Conservation (phyloP, 2,113 vertebrate species). For the Dryoscopus gambensis region DNA sequence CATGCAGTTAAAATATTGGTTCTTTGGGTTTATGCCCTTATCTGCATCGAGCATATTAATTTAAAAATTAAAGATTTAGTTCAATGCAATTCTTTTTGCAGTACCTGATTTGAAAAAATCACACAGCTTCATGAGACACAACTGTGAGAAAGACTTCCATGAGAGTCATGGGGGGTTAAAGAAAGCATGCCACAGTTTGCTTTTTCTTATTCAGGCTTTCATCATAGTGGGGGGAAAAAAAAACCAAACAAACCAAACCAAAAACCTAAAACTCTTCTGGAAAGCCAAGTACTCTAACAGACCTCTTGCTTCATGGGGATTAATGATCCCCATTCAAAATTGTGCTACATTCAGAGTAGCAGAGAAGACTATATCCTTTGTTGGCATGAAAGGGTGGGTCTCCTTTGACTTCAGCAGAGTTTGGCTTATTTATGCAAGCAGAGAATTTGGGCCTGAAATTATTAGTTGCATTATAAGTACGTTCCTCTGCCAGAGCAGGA, state of each 20-base stretch:
- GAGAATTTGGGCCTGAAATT: conserved; percentile 15
- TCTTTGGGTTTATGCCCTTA: neutral
- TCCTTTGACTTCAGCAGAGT: conserved; percentile 6
- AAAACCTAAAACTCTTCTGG: neutral
- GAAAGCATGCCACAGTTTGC: neutral
- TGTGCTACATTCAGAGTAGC: neutral
- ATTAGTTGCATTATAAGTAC: neutral
- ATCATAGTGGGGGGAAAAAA: neutral
- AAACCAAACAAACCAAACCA: neutral
- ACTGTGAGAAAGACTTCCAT: neutral
- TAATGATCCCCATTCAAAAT: conserved; percentile 2
- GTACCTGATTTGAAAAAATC: neutral
- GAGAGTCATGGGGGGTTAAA: neutral
- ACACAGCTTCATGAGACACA: neutral
- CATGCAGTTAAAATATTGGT: neutral
- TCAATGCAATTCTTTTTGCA: neutral
- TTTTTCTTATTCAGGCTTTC: neutral
- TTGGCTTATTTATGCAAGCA: conserved; percentile 14
- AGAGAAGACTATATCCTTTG: neutral
- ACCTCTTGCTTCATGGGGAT: neutral
- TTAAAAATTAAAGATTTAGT: neutral
- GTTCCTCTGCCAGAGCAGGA: conserved; percentile 10
- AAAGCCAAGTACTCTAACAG: neutral
- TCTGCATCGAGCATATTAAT: neutral
- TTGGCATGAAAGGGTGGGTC: conserved; percentile 10